phyloP scores from a whole-genome alignment of 2,113 vertebrate genomes.

The Amblyornis subalaris region DNA sequence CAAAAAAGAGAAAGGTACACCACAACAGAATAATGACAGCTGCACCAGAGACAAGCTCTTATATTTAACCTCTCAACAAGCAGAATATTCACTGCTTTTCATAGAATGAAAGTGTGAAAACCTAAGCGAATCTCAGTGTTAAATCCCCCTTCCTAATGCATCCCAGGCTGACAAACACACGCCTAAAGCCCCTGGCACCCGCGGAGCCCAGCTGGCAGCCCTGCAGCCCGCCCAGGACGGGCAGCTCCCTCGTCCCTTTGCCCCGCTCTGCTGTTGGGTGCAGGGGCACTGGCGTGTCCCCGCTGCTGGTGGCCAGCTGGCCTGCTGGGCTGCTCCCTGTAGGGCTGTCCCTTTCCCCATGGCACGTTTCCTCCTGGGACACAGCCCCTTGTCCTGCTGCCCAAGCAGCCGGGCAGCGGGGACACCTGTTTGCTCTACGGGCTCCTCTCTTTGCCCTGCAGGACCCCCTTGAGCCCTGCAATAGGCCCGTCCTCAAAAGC shows the following conservation, averaged over 20 bases:
- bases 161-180: neutral
- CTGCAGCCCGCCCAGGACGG: neutral
- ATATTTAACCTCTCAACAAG: neutral
- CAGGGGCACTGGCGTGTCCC: neutral
- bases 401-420: neutral
- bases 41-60: neutral
- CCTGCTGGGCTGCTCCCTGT: neutral
- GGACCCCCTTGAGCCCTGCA: neutral
- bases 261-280: neutral
- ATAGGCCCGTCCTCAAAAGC: neutral
- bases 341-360: fast-evolving
- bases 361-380: fast-evolving
- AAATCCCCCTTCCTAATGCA: neutral
- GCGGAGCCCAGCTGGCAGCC: neutral
- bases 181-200: neutral
- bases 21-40: neutral
- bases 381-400: neutral
- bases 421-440: fast-evolving
- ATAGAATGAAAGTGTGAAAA: neutral
- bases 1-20: neutral
- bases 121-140: neutral
- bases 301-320: neutral
- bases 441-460: neutral
- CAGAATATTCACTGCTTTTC: neutral
- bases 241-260: fast-evolving